A percentile compares a stretch with the other conserved stretches of the same genome.
Conservation (phyloP, 23 tunicate genomes). For the Styela plicata region DNA sequence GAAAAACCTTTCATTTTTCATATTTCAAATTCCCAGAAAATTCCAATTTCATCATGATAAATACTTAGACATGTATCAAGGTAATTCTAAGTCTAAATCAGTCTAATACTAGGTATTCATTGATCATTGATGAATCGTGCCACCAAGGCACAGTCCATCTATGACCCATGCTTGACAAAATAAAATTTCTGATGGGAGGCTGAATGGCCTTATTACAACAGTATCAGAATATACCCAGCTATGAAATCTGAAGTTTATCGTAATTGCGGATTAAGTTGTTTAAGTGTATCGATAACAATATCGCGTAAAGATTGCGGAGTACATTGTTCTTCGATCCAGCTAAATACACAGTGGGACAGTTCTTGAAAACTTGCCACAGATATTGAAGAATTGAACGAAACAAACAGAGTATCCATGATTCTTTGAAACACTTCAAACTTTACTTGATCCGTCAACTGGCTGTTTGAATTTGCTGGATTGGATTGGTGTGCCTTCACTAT, state of each 20-base stretch:
- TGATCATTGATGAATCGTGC: too few relatives aligned
- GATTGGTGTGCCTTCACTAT: conserved; percentile 69
- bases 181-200: too few relatives aligned
- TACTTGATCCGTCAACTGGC: conserved; percentile 57
- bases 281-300: conserved; percentile 36
- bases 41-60: too few relatives aligned
- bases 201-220: too few relatives aligned
- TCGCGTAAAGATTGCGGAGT: conserved; percentile 56
- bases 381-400: conserved; percentile 55
- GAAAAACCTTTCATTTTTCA: too few relatives aligned
- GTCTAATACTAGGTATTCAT: too few relatives aligned
- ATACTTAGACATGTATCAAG: too few relatives aligned
- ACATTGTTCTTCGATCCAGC: conserved; percentile 92
- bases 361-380: conserved; percentile 62
- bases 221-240: too few relatives aligned
- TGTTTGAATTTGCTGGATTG: conserved; percentile 7
- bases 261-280: conserved; percentile 24
- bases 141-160: too few relatives aligned
- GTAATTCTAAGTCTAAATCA: too few relatives aligned
- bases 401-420: conserved; percentile 77
- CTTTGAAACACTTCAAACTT: conserved; percentile 65
- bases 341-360: conserved; percentile 66
- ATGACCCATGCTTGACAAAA: too few relatives aligned
- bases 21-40: too few relatives aligned
- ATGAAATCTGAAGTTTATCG: not conserved